phyloP scores from a whole-genome alignment of 2,797 vertebrate genomes.

The Micrastur ruficollis region DNA sequence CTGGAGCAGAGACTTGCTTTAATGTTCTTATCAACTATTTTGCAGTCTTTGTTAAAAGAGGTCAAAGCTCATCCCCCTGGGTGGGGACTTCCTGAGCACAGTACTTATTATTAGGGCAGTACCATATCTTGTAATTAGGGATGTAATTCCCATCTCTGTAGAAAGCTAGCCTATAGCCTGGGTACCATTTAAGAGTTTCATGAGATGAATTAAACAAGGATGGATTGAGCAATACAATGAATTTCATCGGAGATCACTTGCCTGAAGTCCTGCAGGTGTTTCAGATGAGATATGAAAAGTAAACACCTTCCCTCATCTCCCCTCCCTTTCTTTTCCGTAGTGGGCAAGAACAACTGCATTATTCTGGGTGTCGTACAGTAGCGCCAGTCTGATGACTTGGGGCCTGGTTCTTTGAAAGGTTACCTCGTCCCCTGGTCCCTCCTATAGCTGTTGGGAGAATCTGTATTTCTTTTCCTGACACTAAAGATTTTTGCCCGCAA shows the following conservation, averaged over 20 bases:
- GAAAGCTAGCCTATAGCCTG: slow-evolving; percentile 37
- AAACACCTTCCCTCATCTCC: background rate
- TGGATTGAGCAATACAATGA: slow-evolving; percentile 19
- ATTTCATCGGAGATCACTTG: background rate
- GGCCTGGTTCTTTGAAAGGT: background rate
- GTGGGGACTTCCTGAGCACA: slow-evolving; percentile 28
- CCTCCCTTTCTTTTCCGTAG: background rate
- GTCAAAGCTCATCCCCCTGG: slow-evolving; percentile 42
- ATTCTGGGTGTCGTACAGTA: background rate
- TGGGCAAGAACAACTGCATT: background rate
- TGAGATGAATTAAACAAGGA: slow-evolving; percentile 46
- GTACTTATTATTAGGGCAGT: slow-evolving; percentile 42
- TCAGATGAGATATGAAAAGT: background rate
- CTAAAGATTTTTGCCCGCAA: background rate
- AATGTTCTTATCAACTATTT: slow-evolving; percentile 51
- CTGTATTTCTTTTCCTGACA: background rate
- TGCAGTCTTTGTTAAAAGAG: slow-evolving; percentile 49
- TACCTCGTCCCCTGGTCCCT: background rate
- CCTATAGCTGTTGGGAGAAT: background rate
- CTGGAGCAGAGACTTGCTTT: slow-evolving; percentile 31
- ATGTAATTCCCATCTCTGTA: slow-evolving; percentile 57
- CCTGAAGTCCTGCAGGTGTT: slow-evolving; percentile 45
- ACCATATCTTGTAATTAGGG: slow-evolving; percentile 43
- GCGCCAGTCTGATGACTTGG: background rate
- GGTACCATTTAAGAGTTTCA: slow-evolving; percentile 35